Base-by-base conservation (phyloP, 2,888 invertebrate genomes). In the Caenorhabditis macrosperma region DNA sequence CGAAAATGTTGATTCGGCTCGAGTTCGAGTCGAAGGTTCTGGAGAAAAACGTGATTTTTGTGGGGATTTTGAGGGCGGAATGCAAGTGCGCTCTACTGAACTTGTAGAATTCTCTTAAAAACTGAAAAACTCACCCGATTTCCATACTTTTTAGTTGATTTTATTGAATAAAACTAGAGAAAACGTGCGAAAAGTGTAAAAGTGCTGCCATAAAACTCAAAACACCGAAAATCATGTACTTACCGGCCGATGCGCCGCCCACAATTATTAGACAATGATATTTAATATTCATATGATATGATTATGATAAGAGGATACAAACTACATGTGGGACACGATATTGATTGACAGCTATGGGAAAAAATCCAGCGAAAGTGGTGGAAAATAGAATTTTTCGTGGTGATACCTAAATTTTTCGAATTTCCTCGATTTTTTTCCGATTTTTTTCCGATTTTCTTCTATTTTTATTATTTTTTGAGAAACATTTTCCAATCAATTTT, bases 1-100 rank as follows among this genome's bases (percentile, higher is more conserved):
- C 72, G 50, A 72, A 72, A n/a, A 72, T 64, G 41, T 72, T 72
- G 28, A 64, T 72, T 3, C 63, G 72, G 33, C 48, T 64, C 4
- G 64, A 64, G 44, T 72, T 72, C 10, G 57, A 57, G 30, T 63
- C 63, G 26, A 72, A 38, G 3, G 50, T 64, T n/a, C 72, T 72
- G 72, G 5, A 63, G 60, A 26, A 9, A 28, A 22, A 9, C n/a
- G 12, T 3, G 17, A 44, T 6, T 44, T 17, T 48, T 35, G 38
- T 12, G 38, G n/a, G n/a, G n/a, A n/a, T n/a, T n/a, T n/a, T n/a
- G n/a, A n/a, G n/a, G n/a, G n/a, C n/a, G n/a, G n/a, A n/a, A n/a
- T n/a, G n/a, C n/a, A 35, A 35, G 38, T 35, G 9, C 38, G 38
- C 9, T 35, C 12, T 35, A 10, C 12, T 35, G 38, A 46, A 46